Evolutionary conservation across 2,888 invertebrate species (phyloP).

Genomic region (Hirudinaria manillensis): DNA sequence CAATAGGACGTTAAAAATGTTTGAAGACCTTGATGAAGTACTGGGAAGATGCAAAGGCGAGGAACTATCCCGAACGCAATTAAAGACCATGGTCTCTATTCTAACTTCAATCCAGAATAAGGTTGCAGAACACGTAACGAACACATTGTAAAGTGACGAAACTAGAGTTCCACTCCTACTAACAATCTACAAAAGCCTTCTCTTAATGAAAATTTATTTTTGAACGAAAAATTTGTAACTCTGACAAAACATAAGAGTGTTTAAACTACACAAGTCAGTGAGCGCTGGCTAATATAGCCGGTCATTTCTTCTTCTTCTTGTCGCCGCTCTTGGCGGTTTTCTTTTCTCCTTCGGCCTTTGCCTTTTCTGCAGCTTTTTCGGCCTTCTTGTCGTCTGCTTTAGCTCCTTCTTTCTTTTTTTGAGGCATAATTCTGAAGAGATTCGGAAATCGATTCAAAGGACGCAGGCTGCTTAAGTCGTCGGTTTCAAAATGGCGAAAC

Average conservation of each 20-base stretch:
- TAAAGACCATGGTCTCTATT: too few relatives aligned
- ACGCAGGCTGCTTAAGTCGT: too few relatives aligned
- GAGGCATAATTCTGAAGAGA: slow-evolving; percentile 7
- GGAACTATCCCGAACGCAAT: too few relatives aligned
- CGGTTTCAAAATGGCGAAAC: too few relatives aligned
- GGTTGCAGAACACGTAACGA: too few relatives aligned
- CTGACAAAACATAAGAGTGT: not conserved
- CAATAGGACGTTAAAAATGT: not conserved
- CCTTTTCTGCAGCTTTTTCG: slow-evolving; percentile 15
- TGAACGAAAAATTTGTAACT: slow-evolving; percentile 1
- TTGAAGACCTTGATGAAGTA: not conserved
- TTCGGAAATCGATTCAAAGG: too few relatives aligned
- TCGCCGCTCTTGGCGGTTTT: slow-evolving; percentile 9
- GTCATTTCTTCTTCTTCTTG: slow-evolving; percentile 15
- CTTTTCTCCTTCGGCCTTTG: slow-evolving; percentile 18
- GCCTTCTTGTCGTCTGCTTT: slow-evolving; percentile 19
- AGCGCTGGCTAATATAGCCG: not conserved
- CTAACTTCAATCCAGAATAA: too few relatives aligned
- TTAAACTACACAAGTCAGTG: not conserved
- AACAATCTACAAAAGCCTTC: too few relatives aligned
- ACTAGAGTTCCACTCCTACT: too few relatives aligned
- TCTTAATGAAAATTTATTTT: not conserved
- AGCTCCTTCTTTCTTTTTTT: slow-evolving; percentile 21
- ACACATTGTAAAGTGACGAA: too few relatives aligned
- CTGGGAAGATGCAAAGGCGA: not conserved